phyloP scores from a whole-genome alignment of 2,797 vertebrate species.

The Macropodus opercularis region DNA sequence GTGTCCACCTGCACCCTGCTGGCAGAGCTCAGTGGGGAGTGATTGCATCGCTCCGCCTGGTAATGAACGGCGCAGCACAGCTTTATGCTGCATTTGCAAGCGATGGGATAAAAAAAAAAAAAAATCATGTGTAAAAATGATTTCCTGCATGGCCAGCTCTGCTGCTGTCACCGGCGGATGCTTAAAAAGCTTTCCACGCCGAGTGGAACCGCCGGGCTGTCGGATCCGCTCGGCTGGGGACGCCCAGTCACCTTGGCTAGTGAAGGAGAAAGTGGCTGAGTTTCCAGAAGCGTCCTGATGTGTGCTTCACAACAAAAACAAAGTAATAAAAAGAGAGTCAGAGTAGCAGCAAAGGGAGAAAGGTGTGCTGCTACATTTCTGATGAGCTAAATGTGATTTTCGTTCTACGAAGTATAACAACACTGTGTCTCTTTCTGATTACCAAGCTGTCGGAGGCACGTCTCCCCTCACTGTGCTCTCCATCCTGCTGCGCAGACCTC shows the following conservation, averaged over 20 bases:
- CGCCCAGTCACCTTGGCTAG: conserved; percentile 57
- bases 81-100: conserved; percentile 36
- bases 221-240: conserved; percentile 37
- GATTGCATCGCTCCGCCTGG: conserved; percentile 38
- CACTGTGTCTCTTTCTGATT: conserved; percentile 25
- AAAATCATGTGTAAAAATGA: conserved; percentile 2
- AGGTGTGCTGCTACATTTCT: conserved; percentile 16
- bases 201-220: conserved; percentile 41
- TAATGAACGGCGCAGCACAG: conserved; percentile 19
- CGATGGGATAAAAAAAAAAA: conserved; percentile 5
- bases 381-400: conserved; percentile 27
- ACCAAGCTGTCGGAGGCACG: conserved; percentile 41
- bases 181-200: conserved; percentile 31
- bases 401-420: conserved; percentile 40
- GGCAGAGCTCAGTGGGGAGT: conserved; percentile 39
- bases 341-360: neutral
- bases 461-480: conserved; percentile 22
- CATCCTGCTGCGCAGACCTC: conserved; percentile 35
- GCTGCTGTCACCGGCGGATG: conserved; percentile 4
- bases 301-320: conserved; percentile 15
- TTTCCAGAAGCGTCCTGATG: conserved; percentile 19
- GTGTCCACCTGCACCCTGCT: conserved; percentile 31
- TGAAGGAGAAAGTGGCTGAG: conserved; percentile 36
- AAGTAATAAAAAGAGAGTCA: neutral
- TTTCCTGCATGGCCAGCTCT: conserved; percentile 39